Evolutionary conservation across 2,113 vertebrate species (phyloP).

Genomic region (Opisthocomus hoazin): DNA sequence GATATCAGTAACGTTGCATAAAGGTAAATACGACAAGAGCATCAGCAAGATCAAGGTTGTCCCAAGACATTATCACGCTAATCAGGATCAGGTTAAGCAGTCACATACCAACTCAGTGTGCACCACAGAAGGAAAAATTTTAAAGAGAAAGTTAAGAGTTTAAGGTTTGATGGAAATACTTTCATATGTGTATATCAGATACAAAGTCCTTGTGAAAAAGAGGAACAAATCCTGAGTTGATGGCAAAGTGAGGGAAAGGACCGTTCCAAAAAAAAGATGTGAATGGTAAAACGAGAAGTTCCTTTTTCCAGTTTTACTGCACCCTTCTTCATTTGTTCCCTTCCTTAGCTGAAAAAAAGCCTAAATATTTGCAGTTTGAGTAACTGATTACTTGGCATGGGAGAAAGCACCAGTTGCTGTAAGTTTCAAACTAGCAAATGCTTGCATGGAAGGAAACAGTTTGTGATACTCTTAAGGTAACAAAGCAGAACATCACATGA

Average conservation of each 20-base stretch:
- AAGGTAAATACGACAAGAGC: not conserved
- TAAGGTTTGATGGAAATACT: not conserved
- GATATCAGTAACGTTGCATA: not conserved
- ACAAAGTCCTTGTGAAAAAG: not conserved
- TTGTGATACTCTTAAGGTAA: not conserved
- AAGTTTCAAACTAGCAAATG: not conserved
- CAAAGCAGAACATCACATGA: not conserved
- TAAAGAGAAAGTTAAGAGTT: not conserved
- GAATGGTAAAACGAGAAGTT: not conserved
- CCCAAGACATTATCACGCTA: not conserved
- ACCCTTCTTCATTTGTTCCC: not conserved
- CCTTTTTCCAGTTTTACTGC: not conserved
- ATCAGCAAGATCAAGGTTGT: not conserved
- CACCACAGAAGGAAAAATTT: not conserved
- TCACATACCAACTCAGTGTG: not conserved
- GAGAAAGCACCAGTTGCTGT: not conserved
- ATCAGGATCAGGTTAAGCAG: not conserved
- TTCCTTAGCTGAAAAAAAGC: not conserved
- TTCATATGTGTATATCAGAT: rapidly evolving
- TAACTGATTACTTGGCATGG: not conserved
- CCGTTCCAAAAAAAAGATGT: not conserved
- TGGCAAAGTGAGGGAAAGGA: not conserved
- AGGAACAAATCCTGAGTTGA: not conserved
- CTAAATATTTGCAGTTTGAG: not conserved
- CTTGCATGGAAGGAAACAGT: not conserved